Conservation (phyloP, 2,888 invertebrate species). For the Campaea margaritaria region DNA sequence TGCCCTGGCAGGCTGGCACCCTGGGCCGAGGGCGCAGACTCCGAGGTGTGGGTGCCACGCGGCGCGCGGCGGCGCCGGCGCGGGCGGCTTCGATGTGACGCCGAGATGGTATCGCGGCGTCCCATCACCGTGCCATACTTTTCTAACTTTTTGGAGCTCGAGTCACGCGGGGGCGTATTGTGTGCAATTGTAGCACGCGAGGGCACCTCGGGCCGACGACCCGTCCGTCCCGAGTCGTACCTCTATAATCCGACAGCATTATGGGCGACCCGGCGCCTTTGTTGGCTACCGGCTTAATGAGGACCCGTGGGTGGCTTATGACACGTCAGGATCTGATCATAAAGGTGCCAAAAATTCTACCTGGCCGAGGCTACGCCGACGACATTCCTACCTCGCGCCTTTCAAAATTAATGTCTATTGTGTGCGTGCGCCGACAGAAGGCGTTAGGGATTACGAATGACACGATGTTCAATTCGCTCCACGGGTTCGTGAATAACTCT, state of each 20-base stretch:
- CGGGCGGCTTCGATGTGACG: conserved; percentile 55
- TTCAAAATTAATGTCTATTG: conserved; percentile 82
- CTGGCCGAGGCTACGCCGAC: conserved; percentile 71
- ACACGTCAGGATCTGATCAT: conserved; percentile 82
- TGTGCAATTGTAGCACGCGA: conserved; percentile 82
- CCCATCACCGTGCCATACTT: conserved; percentile 68
- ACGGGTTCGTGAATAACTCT: conserved; percentile 26
- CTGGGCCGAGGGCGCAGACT: conserved; percentile 61
- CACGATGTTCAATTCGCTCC: conserved; percentile 45
- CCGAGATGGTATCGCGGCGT: conserved; percentile 69
- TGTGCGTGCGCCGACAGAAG: conserved; percentile 58
- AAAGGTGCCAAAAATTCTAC: conserved; percentile 84
- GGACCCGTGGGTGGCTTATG: conserved; percentile 82
- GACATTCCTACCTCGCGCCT: conserved; percentile 79
- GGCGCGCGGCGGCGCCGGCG: conserved; percentile 47
- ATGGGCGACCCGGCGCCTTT: conserved; percentile 79
- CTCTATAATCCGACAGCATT: conserved; percentile 79
- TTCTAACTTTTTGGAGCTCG: conserved; percentile 81
- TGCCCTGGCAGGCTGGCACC: conserved; percentile 60
- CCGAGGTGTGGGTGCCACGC: conserved; percentile 54
- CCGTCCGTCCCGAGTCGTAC: conserved; percentile 62
- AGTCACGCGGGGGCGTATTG: conserved; percentile 78
- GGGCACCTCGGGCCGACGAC: conserved; percentile 80
- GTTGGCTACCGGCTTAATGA: conserved; percentile 82
- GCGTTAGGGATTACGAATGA: conserved; percentile 61